Base-by-base conservation (phyloP, 92 coral and sea anemone genomes). In the Heteractis magnifica region DNA sequence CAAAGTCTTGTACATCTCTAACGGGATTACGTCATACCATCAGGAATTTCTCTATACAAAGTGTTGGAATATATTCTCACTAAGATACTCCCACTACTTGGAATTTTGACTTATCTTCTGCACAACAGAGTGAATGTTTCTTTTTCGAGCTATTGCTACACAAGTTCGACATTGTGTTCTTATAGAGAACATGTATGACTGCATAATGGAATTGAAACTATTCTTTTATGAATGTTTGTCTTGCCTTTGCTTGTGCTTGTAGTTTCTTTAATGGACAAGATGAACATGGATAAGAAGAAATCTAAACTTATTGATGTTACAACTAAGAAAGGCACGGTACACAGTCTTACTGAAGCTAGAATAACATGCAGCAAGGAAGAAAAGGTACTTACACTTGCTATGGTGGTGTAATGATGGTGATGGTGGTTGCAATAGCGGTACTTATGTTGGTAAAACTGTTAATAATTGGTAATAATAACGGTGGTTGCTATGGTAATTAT, bases 261-360 rank as follows among this genome's bases (percentile, higher is more conserved):
- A 82, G 87, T 77, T 51, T 85, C 96, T 4, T 79, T 94, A 52
- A 87, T 96, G 91, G 94, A 96, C 79, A 94, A 94, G 87, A 85
- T 96, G 77, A 90, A 90, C 12, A 84, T 94, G 81, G 90, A 87
- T 21, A 92, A 82, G 81, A 89, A 86, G 52, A 92, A 87, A 74
- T 92, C 94, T 49, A 94, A 90, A 86, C 87, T 96, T 34, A 85
- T 96, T 79, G 98, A 96, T 85, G 90, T 94, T 5, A 96, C 99
- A 68, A 91, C 75, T 44, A 92, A 87, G 81, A 91, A 88, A 73
- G 92, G 97, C 68, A 94, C 95, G 6, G 99, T 89, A 72, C 94
- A 90, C 72, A 96, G 91, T 6, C 86, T 96, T 6, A 96, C 99
- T 19, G 99, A 96, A 41, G 82, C 98, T 18, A 92, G 89, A 87